Evolutionary conservation across 2,113 vertebrate genomes (phyloP), one percentile per base, ranked within the genome.

Genomic region (Neotragus pygmaeus): DNA sequence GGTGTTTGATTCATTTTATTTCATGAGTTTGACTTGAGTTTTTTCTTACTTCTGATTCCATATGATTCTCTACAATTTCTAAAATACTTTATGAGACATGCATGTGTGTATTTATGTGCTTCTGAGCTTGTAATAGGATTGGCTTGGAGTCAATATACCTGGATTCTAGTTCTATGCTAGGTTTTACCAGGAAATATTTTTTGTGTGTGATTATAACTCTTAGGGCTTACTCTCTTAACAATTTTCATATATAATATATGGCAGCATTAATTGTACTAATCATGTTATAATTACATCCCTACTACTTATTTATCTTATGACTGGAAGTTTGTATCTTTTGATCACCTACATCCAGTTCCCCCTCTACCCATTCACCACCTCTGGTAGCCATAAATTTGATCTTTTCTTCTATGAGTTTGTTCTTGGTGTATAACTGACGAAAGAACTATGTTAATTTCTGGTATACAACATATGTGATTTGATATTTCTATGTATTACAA

Each of bases 1-100:
- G 25, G 43, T 82, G 60, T 47, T 96, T 55, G 33, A 70, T 75
- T 96, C 73, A 89, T 83, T 95, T 94, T 96, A 55, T 77, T 96
- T 97, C 84, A 88, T 33, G 55, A 78, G 28, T 62, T 90, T 81
- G 16, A 51, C 49, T 94, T 94, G 58, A 60, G 33, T 43, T 57
- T 62, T 78, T 80, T 75, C 30, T 53, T 33, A 23, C 16, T 82
- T 97, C 75, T 94, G 14, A 96, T 89, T 51, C 45, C 30, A 53
- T 57, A 45, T 47, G 43, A 82, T 60, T 82, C 49, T 88, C 2
- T 77, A 77, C 28, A 85, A 45, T 95, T 53, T 84, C 39, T 84
- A 33, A 92, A 43, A 17, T 86, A 45, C 55, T 88, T 90, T 73
- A 23, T 93, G 36, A 82, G 51, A 7, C 0, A 0, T 62, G 0